Conservation (phyloP, 2,888 invertebrate species). For the Nomada ruficornis region DNA sequence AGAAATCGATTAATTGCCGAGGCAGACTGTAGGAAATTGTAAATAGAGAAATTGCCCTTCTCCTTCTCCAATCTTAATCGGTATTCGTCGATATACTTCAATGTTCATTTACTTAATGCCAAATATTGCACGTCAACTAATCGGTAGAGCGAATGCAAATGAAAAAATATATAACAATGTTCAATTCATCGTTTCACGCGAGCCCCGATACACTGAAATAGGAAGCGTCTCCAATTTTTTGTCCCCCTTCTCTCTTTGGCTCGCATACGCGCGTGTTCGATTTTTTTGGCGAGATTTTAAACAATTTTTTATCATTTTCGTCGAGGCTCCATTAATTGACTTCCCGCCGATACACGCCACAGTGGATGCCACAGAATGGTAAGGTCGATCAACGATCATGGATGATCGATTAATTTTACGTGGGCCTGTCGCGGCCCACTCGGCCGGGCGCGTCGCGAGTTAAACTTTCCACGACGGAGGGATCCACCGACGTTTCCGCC, state of each 20-base stretch:
- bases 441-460: slow-evolving; percentile 28
- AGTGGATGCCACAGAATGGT: not conserved
- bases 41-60: slow-evolving; percentile 24
- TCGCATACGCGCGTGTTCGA: not conserved
- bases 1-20: slow-evolving; percentile 62
- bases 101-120: too few relatives aligned
- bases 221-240: slow-evolving; percentile 52
- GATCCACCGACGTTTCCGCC: slow-evolving; percentile 39
- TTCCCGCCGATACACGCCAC: slow-evolving; percentile 27
- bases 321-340: slow-evolving; percentile 31
- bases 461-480: slow-evolving; percentile 15
- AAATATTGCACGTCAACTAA: not conserved
- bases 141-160: not conserved
- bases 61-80: slow-evolving; percentile 1
- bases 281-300: not conserved
- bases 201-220: slow-evolving; percentile 51
- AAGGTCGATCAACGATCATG: not conserved
- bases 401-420: slow-evolving; percentile 36
- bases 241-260: too few relatives aligned
- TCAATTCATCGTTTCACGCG: slow-evolving; percentile 48
- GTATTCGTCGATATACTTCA: not conserved
- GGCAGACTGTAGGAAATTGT: slow-evolving; percentile 42
- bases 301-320: slow-evolving; percentile 44
- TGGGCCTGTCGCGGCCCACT: not conserved
- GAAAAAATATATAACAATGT: not conserved